Percentiles rank a stretch among this genome's conserved stretches.
phyloP scores from a whole-genome alignment of 2,888 invertebrate species.

The Chrysolina americana region DNA sequence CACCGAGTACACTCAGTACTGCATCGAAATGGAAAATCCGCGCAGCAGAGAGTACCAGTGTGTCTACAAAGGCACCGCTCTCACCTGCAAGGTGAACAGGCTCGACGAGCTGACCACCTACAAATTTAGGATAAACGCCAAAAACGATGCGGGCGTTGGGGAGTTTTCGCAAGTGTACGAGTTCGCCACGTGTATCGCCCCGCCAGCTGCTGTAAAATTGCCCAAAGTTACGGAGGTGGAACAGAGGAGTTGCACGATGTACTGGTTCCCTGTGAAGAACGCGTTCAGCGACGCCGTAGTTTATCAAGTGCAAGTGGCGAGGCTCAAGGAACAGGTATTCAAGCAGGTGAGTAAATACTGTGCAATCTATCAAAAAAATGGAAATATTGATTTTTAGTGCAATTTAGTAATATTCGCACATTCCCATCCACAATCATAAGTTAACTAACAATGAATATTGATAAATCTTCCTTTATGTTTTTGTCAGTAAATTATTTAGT shows the following conservation, averaged over 20 bases:
- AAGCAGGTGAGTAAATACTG: slow-evolving; percentile 72
- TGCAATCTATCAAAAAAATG: too few relatives aligned
- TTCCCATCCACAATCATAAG: too few relatives aligned
- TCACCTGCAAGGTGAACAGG: slow-evolving; percentile 83
- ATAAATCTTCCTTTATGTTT: too few relatives aligned
- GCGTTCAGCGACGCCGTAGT: slow-evolving; percentile 77
- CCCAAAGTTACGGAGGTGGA: slow-evolving; percentile 76
- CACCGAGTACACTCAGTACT: slow-evolving; percentile 82
- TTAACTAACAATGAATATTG: too few relatives aligned
- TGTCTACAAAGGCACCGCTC: slow-evolving; percentile 83
- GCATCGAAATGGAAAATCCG: slow-evolving; percentile 85
- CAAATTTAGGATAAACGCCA: slow-evolving; percentile 84
- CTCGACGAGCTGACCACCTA: slow-evolving; percentile 87
- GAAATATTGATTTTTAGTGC: too few relatives aligned
- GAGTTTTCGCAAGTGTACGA: slow-evolving; percentile 80
- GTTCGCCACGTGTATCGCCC: slow-evolving; percentile 83
- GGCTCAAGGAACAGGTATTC: slow-evolving; percentile 75
- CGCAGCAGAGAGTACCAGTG: slow-evolving; percentile 78
- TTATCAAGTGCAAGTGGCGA: slow-evolving; percentile 82
- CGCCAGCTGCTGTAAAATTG: slow-evolving; percentile 85
- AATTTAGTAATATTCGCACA: too few relatives aligned
- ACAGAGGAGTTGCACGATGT: slow-evolving; percentile 74
- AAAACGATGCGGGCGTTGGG: slow-evolving; percentile 89
- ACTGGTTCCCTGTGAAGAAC: slow-evolving; percentile 77
- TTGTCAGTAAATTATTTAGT: too few relatives aligned